Conservation (phyloP, 1,140 invertebrate genomes). For the Anoplolepis gracilipes region DNA sequence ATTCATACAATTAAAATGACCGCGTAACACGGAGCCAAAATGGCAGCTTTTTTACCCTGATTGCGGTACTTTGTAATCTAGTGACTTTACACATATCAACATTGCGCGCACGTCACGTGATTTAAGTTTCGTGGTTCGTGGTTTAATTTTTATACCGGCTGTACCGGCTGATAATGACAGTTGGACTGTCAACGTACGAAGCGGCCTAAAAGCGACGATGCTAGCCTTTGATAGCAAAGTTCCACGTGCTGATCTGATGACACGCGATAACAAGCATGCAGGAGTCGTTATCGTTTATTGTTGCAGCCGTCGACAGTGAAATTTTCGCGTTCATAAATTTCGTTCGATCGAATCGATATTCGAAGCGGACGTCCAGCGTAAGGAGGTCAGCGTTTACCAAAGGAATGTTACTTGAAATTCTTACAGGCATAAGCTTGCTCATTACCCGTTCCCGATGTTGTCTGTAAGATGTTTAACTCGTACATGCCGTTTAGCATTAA, state of each 20-base stretch:
- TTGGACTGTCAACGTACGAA: not conserved
- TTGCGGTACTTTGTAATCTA: too few species aligned
- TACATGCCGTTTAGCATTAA: not conserved
- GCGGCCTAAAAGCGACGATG: not conserved
- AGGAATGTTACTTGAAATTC: not conserved
- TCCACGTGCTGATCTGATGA: not conserved
- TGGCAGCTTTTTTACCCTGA: too few species aligned
- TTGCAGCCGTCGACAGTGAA: not conserved
- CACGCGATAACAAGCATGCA: conserved; percentile 2
- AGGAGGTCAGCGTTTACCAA: not conserved
- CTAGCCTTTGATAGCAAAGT: not conserved
- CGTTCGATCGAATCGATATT: not conserved
- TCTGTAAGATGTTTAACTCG: not conserved
- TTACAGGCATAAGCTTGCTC: not conserved
- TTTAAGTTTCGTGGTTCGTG: not conserved
- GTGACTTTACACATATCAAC: too few species aligned
- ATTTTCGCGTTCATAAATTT: not conserved
- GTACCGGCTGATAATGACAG: conserved; percentile 26
- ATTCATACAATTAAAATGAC: too few species aligned
- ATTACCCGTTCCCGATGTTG: not conserved
- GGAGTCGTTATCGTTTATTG: not conserved
- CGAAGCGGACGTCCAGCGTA: not conserved
- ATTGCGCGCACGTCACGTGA: not conserved
- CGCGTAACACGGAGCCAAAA: too few species aligned
- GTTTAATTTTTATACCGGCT: not conserved